Evolutionary conservation across 2,888 invertebrate species (phyloP), one percentile per base, ranked within the genome.

Genomic region (Elysia crispata): DNA sequence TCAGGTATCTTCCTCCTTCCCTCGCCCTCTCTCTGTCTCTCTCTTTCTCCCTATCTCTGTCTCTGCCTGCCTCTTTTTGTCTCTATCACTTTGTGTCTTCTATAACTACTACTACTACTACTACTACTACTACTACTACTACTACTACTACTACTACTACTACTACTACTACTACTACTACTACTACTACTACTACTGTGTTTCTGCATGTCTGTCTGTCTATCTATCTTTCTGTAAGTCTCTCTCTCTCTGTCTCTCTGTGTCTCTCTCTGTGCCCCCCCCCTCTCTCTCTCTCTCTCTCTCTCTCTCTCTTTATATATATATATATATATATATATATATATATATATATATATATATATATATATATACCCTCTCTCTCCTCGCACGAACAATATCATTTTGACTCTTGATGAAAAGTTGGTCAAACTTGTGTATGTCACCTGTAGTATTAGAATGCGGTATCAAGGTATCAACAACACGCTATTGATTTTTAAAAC

Each of bases 141-240:
- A 3, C 41, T 25, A 23, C 6, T 6, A 8, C 25, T 5, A 1
- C 25, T n/a, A n/a, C n/a, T n/a, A n/a, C n/a, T n/a, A n/a, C n/a
- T n/a, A n/a, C 50, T 25, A 33, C 31, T 28, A 20, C 20, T 25
- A 31, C 30, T 6, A 1, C n/a, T 33, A 8, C 30, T 50, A 28
- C 25, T 25, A 49, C 50, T 28, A 25, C 31, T 54, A 23, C 33
- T 41, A 13, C 30, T 57, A 18, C 33, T 31, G 54, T 28, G 54
- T n/a, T 31, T 41, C n/a, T n/a, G n/a, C 60, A 31, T 25, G 33
- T 57, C 62, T 73, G 54, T 66, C 73, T 67, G 66, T 73, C 66
- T 64, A 20, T 64, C 66, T 64, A 64, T 79, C 66, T 66, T 31
- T 79, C 73, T 64, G 41, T 74, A 49, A 50, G 73, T 79, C 50